phyloP scores from a whole-genome alignment of 2,797 vertebrate genomes.

The Xenops minutus region DNA sequence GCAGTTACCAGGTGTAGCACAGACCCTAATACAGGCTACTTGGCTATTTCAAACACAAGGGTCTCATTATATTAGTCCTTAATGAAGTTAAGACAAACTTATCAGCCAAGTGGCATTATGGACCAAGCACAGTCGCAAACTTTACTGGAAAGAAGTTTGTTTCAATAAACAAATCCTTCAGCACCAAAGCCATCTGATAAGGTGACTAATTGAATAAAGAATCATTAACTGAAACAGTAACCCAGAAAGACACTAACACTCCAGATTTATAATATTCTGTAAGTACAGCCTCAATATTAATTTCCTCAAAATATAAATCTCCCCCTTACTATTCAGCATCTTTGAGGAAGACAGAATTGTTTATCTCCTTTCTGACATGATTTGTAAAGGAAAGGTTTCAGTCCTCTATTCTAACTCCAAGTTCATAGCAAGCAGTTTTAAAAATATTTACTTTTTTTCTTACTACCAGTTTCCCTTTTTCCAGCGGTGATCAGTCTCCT shows the following conservation, averaged over 20 bases:
- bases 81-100: background rate
- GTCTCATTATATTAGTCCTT: background rate
- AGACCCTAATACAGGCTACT: background rate
- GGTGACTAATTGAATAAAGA: background rate
- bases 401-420: background rate
- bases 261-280: background rate
- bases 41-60: background rate
- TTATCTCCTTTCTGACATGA: background rate
- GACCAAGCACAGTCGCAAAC: background rate
- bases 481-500: background rate
- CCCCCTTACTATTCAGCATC: fast-evolving
- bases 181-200: background rate
- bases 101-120: background rate
- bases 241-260: background rate
- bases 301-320: background rate
- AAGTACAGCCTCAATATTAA: background rate
- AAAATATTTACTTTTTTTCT: background rate
- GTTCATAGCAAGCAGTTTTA: background rate
- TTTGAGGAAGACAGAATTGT: background rate
- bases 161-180: background rate
- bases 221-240: background rate
- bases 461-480: background rate
- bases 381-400: background rate
- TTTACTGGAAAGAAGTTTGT: background rate
- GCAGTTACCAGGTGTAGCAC: background rate